Base-by-base conservation (phyloP, 1,140 invertebrate species). In the Drosophila sproati region DNA sequence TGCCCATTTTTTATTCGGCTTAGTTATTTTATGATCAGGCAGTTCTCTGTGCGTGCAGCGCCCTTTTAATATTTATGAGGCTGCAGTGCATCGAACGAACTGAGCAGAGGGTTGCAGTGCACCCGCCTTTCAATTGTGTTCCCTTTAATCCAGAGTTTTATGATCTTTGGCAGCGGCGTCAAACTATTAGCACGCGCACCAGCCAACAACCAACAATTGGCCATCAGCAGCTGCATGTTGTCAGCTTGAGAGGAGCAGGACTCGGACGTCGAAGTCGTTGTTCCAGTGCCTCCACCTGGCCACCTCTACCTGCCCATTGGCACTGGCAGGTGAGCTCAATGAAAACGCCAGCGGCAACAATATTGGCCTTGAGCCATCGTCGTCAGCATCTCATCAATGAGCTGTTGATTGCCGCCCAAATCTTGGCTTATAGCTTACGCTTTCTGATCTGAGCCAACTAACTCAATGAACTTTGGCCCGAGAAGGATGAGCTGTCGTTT, bases 181-280 rank as follows among this genome's bases (percentile, higher is more conserved):
- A 82, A 78, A 54, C 73, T 79, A 74, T 85, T 85, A 80, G 69
- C 80, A 78, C 76, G 20, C 20, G 20, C 1, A 20, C 20, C 20
- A 20, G 20, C 20, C 20, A 20, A 20, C 20, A 20, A 20, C 20
- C 20, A 20, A 1, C 20, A 20, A 20, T 0, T 20, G 20, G 20
- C 20, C 20, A 61, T 50, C 20, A 8, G 39, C 75, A 77, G 57
- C 75, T 73, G 71, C 63, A 52, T 45, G 48, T 56, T 45, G 56
- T 7, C 8, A 20, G 20, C 20, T 20, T 20, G 20, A 20, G 48
- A n/a, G n/a, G 10, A 63, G 20, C 41, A 5, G 28, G 1, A 51
- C 10, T 62, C 37, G 41, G 2, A 10, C 8, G 57, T 34, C 4
- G 7, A 2, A 59, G 45, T 45, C 12, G 34, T 7, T 5, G 41